These are phyloP conservation scores for Okamejei kenojei DNA, from an alignment of 2,797 vertebrate species.

Conservation along the genomic window DNA sequence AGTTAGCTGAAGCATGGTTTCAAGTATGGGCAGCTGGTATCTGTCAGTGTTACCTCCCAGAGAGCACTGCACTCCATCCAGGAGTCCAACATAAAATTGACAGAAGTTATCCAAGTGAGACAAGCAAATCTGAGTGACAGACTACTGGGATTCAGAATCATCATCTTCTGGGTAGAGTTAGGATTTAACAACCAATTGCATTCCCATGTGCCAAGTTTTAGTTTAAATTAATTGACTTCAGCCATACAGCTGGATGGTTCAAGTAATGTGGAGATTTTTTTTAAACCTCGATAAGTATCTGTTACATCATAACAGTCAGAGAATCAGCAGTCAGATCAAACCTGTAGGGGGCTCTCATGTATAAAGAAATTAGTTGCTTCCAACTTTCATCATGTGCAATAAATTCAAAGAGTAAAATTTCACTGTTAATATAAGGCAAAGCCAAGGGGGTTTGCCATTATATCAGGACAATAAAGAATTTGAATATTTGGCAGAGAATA, in stretches of 20 bases:
- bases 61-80: slow-evolving; percentile 13
- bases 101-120: slow-evolving; percentile 11
- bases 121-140: slow-evolving; percentile 24
- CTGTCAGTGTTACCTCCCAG: background rate
- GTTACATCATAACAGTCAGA: background rate
- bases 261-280: background rate
- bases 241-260: background rate
- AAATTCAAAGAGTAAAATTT: background rate
- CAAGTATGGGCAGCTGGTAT: slow-evolving; percentile 19
- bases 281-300: background rate
- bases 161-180: slow-evolving; percentile 22
- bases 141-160: background rate
- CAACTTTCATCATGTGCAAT: background rate
- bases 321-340: background rate
- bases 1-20: background rate
- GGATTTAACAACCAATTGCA: background rate
- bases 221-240: slow-evolving; percentile 17
- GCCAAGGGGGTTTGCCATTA: background rate
- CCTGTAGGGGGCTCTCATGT: slow-evolving; percentile 37
- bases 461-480: background rate
- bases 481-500: background rate
- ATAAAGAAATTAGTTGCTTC: slow-evolving; percentile 21
- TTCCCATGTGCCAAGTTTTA: background rate
- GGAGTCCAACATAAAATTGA: background rate
- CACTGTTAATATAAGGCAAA: background rate